A percentile compares a stretch with the other conserved stretches of the same genome.
Conservation (phyloP, 2,888 invertebrate genomes). For the Prosapia bicincta region DNA sequence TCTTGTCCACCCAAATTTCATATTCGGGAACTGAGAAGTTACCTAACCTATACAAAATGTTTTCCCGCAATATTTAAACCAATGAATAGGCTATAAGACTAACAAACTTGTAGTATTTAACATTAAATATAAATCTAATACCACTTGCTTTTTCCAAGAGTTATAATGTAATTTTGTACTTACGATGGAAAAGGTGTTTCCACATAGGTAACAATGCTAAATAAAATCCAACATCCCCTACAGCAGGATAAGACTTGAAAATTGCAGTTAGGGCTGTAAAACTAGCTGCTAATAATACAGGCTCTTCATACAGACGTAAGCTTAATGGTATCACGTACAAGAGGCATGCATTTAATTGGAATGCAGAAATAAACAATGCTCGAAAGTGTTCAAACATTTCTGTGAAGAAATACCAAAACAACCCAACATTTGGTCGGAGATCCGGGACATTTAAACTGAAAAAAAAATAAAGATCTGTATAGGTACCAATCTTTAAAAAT, state of each 20-base stretch:
- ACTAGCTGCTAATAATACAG: conserved; percentile 74
- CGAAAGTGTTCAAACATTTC: conserved; percentile 99
- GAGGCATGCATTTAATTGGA: conserved; percentile 92
- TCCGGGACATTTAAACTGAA: conserved; percentile 87
- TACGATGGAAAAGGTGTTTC: conserved; percentile 83
- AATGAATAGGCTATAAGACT: no score
- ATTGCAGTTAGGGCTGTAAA: conserved; percentile 80
- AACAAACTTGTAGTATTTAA: no score
- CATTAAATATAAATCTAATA: no score
- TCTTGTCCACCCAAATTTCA: no score
- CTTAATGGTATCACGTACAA: conserved; percentile 88
- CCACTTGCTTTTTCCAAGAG: no score
- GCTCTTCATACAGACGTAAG: conserved; percentile 72
- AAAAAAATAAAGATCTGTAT: no score
- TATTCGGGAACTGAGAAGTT: no score
- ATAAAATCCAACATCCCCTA: conserved; percentile 93
- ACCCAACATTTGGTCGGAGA: conserved; percentile 92
- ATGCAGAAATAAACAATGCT: conserved; percentile 89
- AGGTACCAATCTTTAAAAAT: no score
- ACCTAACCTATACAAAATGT: no score
- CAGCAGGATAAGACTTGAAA: conserved; percentile 95
- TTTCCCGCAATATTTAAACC: no score
- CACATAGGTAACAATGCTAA: conserved; percentile 87
- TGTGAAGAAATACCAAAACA: conserved; percentile 99
- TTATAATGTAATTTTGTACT: conserved; percentile 46